Evolutionary conservation across 2,797 vertebrate genomes (phyloP).

Genomic region (Lithobates pipiens): DNA sequence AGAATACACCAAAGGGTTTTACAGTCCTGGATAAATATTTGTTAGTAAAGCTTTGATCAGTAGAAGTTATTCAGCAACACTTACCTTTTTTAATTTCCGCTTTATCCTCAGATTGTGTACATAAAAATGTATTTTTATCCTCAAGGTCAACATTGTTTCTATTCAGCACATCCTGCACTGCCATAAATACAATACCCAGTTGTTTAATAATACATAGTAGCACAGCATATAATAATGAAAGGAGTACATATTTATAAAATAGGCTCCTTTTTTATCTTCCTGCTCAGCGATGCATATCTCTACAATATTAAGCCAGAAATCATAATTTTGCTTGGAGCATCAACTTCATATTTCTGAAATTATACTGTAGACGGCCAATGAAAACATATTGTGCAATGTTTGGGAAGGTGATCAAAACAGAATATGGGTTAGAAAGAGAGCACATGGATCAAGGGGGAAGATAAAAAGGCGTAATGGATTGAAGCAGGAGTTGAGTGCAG

Average conservation of each 20-base stretch:
- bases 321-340: not conserved
- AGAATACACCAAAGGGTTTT: not conserved
- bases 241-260: not conserved
- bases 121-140: not conserved
- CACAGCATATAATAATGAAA: not conserved
- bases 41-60: slow-evolving; percentile 21
- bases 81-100: slow-evolving; percentile 9
- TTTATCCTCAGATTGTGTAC: not conserved
- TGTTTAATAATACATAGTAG: slow-evolving; percentile 1
- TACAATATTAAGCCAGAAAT: not conserved
- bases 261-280: not conserved
- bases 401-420: too few relatives aligned
- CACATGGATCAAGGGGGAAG: too few relatives aligned
- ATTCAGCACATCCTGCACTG: slow-evolving; percentile 2
- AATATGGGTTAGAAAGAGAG: too few relatives aligned
- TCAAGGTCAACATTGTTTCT: slow-evolving; percentile 13
- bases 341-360: not conserved
- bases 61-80: not conserved
- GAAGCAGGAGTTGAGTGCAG: too few relatives aligned
- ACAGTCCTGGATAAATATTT: slow-evolving; percentile 2
- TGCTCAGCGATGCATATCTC: not conserved
- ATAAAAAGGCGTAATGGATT: too few relatives aligned
- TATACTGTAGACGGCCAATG: too few relatives aligned
- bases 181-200: not conserved
- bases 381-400: too few relatives aligned